Percentiles rank a stretch among this genome's conserved stretches.
Evolutionary conservation across 1,140 invertebrate genomes (phyloP).

Genomic region (Globodera ellingtonae): DNA sequence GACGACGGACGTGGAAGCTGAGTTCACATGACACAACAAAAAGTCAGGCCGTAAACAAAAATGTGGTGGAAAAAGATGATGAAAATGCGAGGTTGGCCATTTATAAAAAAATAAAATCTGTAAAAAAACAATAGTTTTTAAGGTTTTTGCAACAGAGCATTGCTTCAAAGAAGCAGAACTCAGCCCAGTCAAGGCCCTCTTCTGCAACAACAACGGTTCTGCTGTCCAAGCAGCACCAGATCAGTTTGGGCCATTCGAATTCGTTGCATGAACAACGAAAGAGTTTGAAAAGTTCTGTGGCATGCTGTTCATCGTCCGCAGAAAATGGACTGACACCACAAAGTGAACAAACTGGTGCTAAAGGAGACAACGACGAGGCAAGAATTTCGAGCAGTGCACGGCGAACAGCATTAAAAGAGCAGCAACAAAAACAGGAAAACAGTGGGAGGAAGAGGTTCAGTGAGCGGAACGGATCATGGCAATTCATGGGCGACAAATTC

Average conservation of each 20-base stretch:
- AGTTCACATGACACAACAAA: neutral
- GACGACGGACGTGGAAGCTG: neutral
- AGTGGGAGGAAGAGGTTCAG: neutral
- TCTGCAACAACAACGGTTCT: slow-evolving; percentile 27
- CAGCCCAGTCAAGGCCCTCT: neutral
- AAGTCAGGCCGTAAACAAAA: neutral
- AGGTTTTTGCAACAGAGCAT: neutral
- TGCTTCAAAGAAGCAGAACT: neutral
- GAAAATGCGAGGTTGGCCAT: neutral
- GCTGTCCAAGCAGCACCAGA: slow-evolving; percentile 32
- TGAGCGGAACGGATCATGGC: neutral
- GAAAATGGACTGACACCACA: neutral
- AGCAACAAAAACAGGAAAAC: neutral
- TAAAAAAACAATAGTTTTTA: neutral
- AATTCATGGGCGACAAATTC: slow-evolving; percentile 10
- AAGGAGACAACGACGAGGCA: neutral
- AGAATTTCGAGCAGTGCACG: neutral
- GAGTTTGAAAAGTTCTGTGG: neutral
- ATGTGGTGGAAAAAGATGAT: neutral
- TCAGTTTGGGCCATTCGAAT: slow-evolving; percentile 21
- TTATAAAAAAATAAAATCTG: neutral
- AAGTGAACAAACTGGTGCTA: neutral
- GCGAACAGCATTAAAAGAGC: neutral
- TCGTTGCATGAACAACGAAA: neutral
- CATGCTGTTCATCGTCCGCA: neutral